Evolutionary conservation across 2,113 vertebrate species (phyloP), one percentile per base, ranked within the genome.

Genomic region (Garra rufa): DNA sequence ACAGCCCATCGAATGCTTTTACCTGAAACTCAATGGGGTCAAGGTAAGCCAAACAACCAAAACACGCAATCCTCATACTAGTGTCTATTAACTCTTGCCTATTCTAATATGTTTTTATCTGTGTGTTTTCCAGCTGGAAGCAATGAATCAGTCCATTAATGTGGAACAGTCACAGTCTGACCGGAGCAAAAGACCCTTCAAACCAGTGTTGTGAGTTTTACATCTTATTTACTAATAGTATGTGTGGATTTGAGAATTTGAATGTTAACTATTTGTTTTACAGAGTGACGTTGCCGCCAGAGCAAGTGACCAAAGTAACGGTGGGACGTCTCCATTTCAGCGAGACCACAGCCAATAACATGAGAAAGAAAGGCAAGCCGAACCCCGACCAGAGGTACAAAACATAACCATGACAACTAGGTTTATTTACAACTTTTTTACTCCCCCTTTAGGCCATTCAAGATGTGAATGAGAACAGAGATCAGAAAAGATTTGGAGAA

Each of bases 161-260:
- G 98, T 99, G 9, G 98, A 99, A 89, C 98, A 99, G 95, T 99
- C 97, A 0, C 98, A 99, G 94, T 99, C 98, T 0, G 98, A 99
- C 88, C 96, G 98, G 65, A 99, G 98, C 95, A 99, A 99, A 86
- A 94, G 98, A 85, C 98, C 98, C 44, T 99, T 99, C 94, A 98
- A 99, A 90, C 98, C 98, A 0, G 98, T 99, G 84, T 95, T 98
- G 98, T 99, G 90, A 97, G 98, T 96, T 26, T 10, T 13, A 57
- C 52, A 57, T n/a, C 50, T 21, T 3, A 55, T 55, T 55, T 55
- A 8, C 19, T 55, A 55, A 69, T 69, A 41, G n/a, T 38, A 41
- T 6, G 24, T 50, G 28, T 8, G 41, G 11, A 52, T 70, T 69
- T n/a, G n/a, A 34, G 3, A 1, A 21, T 2, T 15, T 61, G 15